A percentile compares a stretch with the other conserved stretches of the same genome.
These are phyloP conservation scores for Allygus modestus DNA, from an alignment of 2,888 invertebrate genomes.

Conservation along the genomic window DNA sequence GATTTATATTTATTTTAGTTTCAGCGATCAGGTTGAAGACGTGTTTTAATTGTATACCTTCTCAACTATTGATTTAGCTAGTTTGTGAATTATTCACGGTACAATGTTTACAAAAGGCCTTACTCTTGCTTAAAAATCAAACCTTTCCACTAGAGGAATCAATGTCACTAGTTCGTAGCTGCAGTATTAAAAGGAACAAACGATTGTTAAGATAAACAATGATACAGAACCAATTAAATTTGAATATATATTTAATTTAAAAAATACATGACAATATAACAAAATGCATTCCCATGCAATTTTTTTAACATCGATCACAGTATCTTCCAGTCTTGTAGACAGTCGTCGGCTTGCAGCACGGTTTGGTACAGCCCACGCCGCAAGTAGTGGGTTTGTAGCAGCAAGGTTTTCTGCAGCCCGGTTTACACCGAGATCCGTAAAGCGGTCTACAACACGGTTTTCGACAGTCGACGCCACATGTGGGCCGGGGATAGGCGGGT, in stretches of 20 bases:
- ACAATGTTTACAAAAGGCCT: no score
- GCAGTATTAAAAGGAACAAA: no score
- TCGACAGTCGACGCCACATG: not conserved
- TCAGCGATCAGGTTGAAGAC: no score
- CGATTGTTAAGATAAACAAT: no score
- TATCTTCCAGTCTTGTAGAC: not conserved
- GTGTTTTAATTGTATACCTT: no score
- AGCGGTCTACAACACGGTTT: not conserved
- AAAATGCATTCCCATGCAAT: not conserved
- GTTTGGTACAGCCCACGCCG: not conserved
- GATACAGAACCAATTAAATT: not conserved
- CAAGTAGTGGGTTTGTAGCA: not conserved
- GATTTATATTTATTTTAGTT: no score
- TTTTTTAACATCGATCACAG: not conserved
- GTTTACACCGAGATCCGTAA: not conserved
- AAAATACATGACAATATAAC: not conserved
- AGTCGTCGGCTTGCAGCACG: not conserved
- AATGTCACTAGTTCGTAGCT: no score
- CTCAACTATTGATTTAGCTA: no score
- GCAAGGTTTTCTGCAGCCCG: not conserved
- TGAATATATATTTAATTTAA: not conserved
- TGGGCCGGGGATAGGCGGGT: conserved; percentile 4
- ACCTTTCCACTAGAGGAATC: no score
- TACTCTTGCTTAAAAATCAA: no score
- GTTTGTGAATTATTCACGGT: no score